Base-by-base conservation (phyloP, 2,113 vertebrate genomes). In the Python bivittatus region DNA sequence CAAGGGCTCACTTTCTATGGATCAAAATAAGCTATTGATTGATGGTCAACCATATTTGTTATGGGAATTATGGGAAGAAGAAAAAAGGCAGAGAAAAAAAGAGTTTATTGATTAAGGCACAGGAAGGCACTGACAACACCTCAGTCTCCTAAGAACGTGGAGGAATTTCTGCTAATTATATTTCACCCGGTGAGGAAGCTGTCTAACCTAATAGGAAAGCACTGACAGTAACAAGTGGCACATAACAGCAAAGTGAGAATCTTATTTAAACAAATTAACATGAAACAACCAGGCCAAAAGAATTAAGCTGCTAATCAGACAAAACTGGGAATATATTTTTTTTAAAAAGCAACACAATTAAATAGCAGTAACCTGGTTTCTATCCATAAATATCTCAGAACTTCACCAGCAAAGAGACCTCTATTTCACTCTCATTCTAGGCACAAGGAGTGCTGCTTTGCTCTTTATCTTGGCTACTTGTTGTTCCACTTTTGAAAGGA, bases 291-390 rank as follows among this genome's bases (percentile, higher is more conserved):
- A 54, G 23, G 95, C 91, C 93, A 96, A 95, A 3, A 68, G 91
- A 90, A 96, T 85, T 64, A 2, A 84, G 92, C 56, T 44, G 89
- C 92, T 95, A 92, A 96, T 96, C 94, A 94, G 92, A 94, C 94
- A 95, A 90, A 88, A 93, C 88, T 92, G 72, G 56, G 72, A 87
- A 92, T 64, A 72, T 44, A 2, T 90, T 11, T 23, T 58, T 93
- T 27, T 7, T 22, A 88, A 61, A 91, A 88, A 44, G 60, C 88
- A 52, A 72, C 13, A 72, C 84, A 93, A 87, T 93, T 93, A 84
- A 93, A 92, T 58, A 88, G 92, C 54, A 88, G 88, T 92, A 94
- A 93, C 83, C 91, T 48, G 79, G 83, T 90, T 92, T 72, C 48
- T 38, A 52, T 88, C 93, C 90, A 53, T 90, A 29, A 95, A 91